Evolutionary conservation across 2,113 vertebrate species (phyloP), one percentile per base, ranked within the genome.

Genomic region (Caloenas nicobarica): DNA sequence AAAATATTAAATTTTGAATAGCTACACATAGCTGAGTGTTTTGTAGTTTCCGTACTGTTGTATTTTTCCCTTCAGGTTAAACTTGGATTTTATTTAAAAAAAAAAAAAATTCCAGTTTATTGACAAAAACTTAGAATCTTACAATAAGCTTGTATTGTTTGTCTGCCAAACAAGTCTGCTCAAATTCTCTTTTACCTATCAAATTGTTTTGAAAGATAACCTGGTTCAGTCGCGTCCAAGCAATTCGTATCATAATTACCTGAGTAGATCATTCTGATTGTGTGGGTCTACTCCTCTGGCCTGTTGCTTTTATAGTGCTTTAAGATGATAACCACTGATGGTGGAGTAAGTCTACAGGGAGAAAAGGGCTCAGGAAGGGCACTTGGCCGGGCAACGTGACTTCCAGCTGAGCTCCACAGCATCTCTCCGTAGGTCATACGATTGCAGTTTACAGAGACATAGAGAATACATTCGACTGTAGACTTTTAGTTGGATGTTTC

Each of bases 401-500:
- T 66, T 86, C 46, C 69, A 95, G 40, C 46, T 89, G 57, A 79
- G 40, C 54, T 77, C 19, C 23, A 62, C 15, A 23, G 4, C 18
- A 34, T 54, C n/a, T 57, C 34, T 78, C 24, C 9, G 2, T 11
- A 19, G 61, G 14, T 34, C 2, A 1, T 42, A 40, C 0, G 2
- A 50, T 2, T 61, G 26, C 21, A 57, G 11, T 4, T 71, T 70
- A 73, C 21, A 62, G 31, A 83, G 18, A 2, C 57, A 19, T 31
- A 36, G 23, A 58, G 69, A 77, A 74, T 9, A 12, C 8, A 17
- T 62, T 54, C 19, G 0, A 17, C 3, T 71, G 42, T 29, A 38
- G 18, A 17, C 1, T 61, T 79, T 51, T 77, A 69, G 65, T 68
- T 48, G 33, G 8, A 54, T 85, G 17, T 21, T 82, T 77, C 46